phyloP scores from a whole-genome alignment of 64 coral and sea anemone species.

The Montipora efflorescens region DNA sequence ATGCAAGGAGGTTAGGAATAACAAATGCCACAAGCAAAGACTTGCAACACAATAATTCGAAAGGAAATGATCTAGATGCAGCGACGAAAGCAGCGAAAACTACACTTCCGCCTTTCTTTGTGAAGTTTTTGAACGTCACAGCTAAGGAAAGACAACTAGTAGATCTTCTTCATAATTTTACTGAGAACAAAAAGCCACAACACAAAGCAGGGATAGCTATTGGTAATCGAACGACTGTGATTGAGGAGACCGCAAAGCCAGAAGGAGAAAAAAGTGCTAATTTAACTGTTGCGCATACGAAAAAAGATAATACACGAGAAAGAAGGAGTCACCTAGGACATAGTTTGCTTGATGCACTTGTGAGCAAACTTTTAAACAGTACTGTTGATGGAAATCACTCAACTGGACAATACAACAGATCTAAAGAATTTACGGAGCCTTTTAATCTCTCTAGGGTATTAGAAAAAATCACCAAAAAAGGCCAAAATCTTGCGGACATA shows the following conservation, averaged over 20 bases:
- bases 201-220: not conserved
- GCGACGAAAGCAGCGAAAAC: not conserved
- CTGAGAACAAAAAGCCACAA: not conserved
- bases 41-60: not conserved
- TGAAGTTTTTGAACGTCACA: slow-evolving; percentile 27
- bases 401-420: not conserved
- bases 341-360: not conserved
- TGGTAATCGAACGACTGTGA: not conserved
- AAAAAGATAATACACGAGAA: not conserved
- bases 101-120: slow-evolving; percentile 37
- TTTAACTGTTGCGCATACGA: not conserved
- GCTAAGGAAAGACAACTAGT: slow-evolving; percentile 28
- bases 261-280: not conserved
- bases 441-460: slow-evolving; percentile 2
- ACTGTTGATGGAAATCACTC: not conserved
- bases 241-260: not conserved
- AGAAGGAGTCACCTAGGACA: not conserved
- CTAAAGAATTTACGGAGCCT: not conserved
- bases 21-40: not conserved
- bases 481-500: not conserved
- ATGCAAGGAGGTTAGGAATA: slow-evolving; percentile 34
- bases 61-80: not conserved
- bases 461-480: not conserved
- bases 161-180: slow-evolving; percentile 41
- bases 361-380: not conserved